Evolutionary conservation across 2,113 vertebrate genomes (phyloP).

Genomic region (Peromyscus maniculatus): DNA sequence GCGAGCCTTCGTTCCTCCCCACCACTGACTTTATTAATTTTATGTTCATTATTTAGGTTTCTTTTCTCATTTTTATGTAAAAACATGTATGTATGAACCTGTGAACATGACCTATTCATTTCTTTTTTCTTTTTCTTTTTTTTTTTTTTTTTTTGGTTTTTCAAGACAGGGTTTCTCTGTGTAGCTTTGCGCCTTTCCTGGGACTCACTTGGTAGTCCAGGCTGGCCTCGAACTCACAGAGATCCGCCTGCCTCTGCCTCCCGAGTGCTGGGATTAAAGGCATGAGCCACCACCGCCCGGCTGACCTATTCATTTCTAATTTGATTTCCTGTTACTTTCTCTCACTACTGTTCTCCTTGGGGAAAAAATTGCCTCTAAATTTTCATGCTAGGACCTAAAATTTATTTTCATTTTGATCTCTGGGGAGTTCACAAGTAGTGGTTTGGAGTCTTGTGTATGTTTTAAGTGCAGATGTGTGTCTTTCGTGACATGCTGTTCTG

Average conservation of each 20-base stretch:
- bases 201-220: too few species aligned
- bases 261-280: too few species aligned
- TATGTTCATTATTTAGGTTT: neutral
- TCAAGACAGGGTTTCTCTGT: too few species aligned
- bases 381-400: neutral
- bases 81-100: neutral
- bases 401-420: conserved; percentile 44
- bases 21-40: neutral
- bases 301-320: neutral
- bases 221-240: too few species aligned
- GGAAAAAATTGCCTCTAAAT: neutral
- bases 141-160: too few species aligned
- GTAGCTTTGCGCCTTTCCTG: too few species aligned
- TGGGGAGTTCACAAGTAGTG: neutral
- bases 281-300: too few species aligned
- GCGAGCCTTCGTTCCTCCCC: too few species aligned
- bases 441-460: neutral
- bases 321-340: neutral
- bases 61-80: neutral
- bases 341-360: neutral
- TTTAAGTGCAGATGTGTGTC: neutral
- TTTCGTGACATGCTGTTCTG: neutral
- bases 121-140: too few species aligned
- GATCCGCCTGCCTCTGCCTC: too few species aligned
- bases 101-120: neutral